Evolutionary conservation across 2,797 vertebrate genomes (phyloP).

Genomic region (Oceanodroma leucorhoa): DNA sequence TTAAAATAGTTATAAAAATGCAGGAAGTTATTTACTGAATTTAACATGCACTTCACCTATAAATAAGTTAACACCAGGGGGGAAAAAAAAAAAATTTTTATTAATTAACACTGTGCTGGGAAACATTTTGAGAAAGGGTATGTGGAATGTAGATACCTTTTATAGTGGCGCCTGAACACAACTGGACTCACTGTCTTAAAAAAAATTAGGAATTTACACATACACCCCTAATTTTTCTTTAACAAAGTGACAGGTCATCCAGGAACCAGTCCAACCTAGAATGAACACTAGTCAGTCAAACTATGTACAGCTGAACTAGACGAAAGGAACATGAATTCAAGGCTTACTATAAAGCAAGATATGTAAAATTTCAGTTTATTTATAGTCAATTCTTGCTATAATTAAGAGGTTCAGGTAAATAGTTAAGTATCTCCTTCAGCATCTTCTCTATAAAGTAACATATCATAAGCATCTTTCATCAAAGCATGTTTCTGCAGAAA

Average conservation of each 20-base stretch:
- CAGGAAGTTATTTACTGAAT: slow-evolving; percentile 51
- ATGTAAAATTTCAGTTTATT: slow-evolving; percentile 38
- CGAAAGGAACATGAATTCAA: background rate
- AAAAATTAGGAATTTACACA: background rate
- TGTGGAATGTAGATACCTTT: background rate
- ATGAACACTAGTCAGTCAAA: background rate
- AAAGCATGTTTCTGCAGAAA: background rate
- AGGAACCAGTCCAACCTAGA: background rate
- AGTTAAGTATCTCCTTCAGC: background rate
- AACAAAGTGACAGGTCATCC: background rate
- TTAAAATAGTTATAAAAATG: slow-evolving; percentile 43
- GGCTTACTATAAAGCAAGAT: background rate
- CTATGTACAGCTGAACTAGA: background rate
- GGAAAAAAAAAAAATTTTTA: background rate
- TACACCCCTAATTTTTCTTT: background rate
- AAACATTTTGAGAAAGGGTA: background rate
- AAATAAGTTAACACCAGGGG: slow-evolving; percentile 33
- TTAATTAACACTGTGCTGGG: slow-evolving; percentile 35
- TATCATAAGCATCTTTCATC: background rate
- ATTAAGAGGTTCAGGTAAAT: slow-evolving; percentile 28
- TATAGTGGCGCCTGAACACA: background rate
- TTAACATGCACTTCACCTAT: slow-evolving; percentile 30
- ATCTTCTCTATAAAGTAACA: background rate
- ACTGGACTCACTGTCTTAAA: background rate
- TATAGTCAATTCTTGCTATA: background rate